Percentiles rank a stretch among this genome's conserved stretches.
Evolutionary conservation across 2,797 vertebrate species (phyloP).

Genomic region (Trematomus bernacchii): DNA sequence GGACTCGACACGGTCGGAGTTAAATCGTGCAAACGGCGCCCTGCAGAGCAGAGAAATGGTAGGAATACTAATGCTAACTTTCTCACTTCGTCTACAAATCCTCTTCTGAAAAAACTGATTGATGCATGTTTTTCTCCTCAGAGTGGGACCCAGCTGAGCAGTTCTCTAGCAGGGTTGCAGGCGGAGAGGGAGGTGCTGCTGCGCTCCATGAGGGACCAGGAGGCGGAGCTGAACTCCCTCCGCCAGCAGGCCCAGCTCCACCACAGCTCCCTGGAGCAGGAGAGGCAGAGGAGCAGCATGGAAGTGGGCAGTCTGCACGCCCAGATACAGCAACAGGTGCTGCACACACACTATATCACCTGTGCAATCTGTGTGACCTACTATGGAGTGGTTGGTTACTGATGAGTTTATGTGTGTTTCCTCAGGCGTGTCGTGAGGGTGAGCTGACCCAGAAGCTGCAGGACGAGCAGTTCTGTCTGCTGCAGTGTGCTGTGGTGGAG

Average conservation of each 20-base stretch:
- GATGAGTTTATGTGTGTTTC: slow-evolving; percentile 12
- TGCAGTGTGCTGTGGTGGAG: slow-evolving; percentile 86
- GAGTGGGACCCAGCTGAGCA: slow-evolving; percentile 82
- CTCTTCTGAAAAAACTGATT: no score
- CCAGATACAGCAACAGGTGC: slow-evolving; percentile 86
- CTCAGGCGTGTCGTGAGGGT: slow-evolving; percentile 82
- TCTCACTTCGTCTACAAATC: background rate
- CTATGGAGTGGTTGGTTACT: background rate
- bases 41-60: slow-evolving; percentile 83
- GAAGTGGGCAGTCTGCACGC: slow-evolving; percentile 74
- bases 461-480: slow-evolving; percentile 87
- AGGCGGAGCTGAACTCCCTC: slow-evolving; percentile 82
- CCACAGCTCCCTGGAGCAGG: slow-evolving; percentile 73
- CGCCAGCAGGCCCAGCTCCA: slow-evolving; percentile 82
- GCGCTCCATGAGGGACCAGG: slow-evolving; percentile 68
- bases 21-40: slow-evolving; percentile 72
- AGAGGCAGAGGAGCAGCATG: slow-evolving; percentile 79
- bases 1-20: slow-evolving; percentile 84
- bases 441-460: slow-evolving; percentile 80
- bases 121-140: slow-evolving; percentile 48
- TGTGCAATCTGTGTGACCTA: background rate
- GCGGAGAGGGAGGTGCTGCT: slow-evolving; percentile 83
- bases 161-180: slow-evolving; percentile 80
- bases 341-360: background rate
- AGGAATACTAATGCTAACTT: background rate